Conservation (phyloP, 2,113 vertebrate genomes). For the Formicarius rufipectus region DNA sequence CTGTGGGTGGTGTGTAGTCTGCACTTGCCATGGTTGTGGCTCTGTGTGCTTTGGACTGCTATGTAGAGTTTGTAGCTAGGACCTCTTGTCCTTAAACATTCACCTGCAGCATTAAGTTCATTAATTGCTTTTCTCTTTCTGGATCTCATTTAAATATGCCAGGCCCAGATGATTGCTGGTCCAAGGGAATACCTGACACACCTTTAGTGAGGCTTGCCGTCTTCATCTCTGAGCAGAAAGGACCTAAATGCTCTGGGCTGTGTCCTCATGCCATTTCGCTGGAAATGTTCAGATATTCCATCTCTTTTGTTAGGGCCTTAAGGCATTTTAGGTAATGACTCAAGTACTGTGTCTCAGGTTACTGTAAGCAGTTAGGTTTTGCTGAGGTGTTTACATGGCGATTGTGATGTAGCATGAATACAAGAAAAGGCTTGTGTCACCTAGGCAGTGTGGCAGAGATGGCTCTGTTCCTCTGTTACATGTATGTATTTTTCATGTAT, state of each 20-base stretch:
- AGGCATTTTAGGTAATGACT: not conserved
- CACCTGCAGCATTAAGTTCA: not conserved
- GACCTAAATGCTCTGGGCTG: not conserved
- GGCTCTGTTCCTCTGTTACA: not conserved
- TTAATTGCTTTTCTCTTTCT: not conserved
- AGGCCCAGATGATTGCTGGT: no score
- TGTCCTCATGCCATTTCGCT: not conserved
- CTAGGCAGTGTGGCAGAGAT: not conserved
- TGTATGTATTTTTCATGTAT: constrained; percentile 51
- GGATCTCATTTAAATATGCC: not conserved
- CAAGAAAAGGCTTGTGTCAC: not conserved
- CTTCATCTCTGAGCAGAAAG: not conserved
- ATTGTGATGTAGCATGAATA: not conserved
- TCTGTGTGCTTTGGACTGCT: not conserved
- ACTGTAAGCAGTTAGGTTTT: not conserved
- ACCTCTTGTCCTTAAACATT: not conserved
- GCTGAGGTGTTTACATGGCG: not conserved
- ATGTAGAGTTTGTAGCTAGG: not conserved
- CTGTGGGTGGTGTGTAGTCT: not conserved
- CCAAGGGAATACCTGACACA: not conserved
- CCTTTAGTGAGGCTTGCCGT: not conserved
- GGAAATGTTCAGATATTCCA: not conserved
- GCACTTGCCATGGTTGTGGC: accelerated
- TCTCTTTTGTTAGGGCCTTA: not conserved
- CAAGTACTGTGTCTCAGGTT: not conserved